phyloP scores from a whole-genome alignment of 1,140 invertebrate species.

The Batillaria attramentaria region DNA sequence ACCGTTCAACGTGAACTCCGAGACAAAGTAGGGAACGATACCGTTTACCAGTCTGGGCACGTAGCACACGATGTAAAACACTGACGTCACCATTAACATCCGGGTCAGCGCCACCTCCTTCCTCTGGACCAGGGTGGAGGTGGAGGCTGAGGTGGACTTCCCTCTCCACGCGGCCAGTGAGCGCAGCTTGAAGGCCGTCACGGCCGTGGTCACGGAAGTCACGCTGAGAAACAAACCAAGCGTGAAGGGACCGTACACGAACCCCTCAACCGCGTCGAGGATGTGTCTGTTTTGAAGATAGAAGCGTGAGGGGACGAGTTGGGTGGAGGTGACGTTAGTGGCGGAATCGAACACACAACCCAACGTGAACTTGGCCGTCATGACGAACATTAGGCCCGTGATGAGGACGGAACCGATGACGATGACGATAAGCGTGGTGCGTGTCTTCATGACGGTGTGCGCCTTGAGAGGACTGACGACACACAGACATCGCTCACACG shows the following conservation, averaged over 20 bases:
- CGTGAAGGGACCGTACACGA: neutral
- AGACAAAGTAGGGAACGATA: neutral
- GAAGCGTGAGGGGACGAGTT: neutral
- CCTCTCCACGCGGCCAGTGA: neutral
- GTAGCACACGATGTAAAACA: conserved; percentile 11
- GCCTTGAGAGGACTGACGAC: neutral
- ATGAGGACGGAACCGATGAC: neutral
- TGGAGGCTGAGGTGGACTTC: neutral
- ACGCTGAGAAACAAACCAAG: neutral
- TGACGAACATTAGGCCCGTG: neutral
- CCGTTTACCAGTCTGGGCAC: neutral
- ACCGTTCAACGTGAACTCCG: neutral
- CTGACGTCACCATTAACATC: conserved; percentile 17
- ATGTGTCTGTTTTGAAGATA: neutral
- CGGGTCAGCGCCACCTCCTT: conserved; percentile 16
- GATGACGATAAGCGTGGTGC: neutral
- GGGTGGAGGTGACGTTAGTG: too few species aligned
- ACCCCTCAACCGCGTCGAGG: neutral
- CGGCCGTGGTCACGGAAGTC: neutral
- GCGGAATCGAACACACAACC: neutral
- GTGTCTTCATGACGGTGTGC: neutral
- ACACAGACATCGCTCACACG: conserved; percentile 13
- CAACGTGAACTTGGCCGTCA: neutral
- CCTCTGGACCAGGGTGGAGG: neutral
- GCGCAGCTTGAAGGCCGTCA: neutral